phyloP scores from a whole-genome alignment of 2,113 vertebrate genomes.

The Sapajus apella region DNA sequence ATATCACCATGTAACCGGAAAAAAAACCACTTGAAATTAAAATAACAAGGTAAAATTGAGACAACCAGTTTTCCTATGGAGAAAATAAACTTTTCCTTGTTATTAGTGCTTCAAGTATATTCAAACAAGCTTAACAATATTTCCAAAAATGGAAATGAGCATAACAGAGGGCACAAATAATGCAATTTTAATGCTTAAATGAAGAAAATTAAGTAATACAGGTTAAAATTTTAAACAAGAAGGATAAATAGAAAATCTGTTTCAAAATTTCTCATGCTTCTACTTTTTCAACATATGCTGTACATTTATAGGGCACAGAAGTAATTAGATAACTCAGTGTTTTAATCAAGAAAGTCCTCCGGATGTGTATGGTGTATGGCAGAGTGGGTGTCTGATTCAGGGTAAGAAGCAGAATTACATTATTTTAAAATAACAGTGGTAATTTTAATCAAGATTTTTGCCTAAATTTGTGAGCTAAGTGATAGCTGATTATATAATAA shows the following conservation, averaged over 20 bases:
- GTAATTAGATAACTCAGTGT: conserved; percentile 64
- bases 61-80: background rate
- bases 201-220: background rate
- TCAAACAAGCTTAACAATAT: background rate
- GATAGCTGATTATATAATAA: conserved; percentile 78
- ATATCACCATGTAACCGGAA: background rate
- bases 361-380: background rate
- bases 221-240: conserved; percentile 22
- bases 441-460: conserved; percentile 81
- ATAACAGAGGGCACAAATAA: background rate
- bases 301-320: conserved; percentile 47
- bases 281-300: conserved; percentile 47
- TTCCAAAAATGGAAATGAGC: conserved; percentile 11
- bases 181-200: background rate
- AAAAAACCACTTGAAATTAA: background rate
- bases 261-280: conserved; percentile 22
- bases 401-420: conserved; percentile 71
- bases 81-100: background rate
- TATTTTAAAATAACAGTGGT: conserved; percentile 79
- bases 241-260: conserved; percentile 25
- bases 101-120: background rate
- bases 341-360: conserved; percentile 71
- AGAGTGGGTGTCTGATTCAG: conserved; percentile 59
- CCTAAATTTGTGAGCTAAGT: conserved; percentile 73
- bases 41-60: background rate